Base-by-base conservation (phyloP, 2,888 invertebrate genomes). In the Tetragnatha montana region DNA sequence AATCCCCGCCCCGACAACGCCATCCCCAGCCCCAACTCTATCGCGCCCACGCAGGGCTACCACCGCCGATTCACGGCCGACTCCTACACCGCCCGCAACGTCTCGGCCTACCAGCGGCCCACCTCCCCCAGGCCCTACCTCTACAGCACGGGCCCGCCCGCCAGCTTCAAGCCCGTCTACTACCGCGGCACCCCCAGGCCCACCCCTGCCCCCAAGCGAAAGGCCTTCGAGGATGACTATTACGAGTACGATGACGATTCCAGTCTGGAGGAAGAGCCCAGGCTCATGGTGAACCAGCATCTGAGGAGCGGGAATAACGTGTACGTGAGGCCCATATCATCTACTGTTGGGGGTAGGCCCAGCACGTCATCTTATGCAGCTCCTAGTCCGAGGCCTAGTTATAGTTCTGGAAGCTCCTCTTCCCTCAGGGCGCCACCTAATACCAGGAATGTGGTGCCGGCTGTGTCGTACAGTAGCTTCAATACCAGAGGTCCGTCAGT, bases 241-340 rank as follows among this genome's bases (percentile, higher is more conserved):
- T 89, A 86, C 35, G 75, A 74, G 17, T 90, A 90, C 50, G 89
- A 90, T 10, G 86, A 90, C n/a, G 89, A 89, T 10, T 85, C 85
- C 10, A 82, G 74, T 17, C 79, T 79, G 8, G 19, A 76, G 12
- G 89, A 89, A 70, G 86, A 90, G 6, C 89, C 89, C 4, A 71
- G 74, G 12, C 19, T 90, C 60, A 87, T 90, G 86, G 78, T 86
- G 14, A 90, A 90, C 74, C 89, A 86, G 21, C 86, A 90, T 35
- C 79, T 87, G 3, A 81, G 89, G 74, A 82, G 73, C 12, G 79
- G 81, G 2, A 90, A 82, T 19, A 85, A 89, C 71, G 8, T 82
- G 22, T 90, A 90, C 19, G 86, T 90, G 0, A 86, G 89, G 35
- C 89, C 89, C 2, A 85, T 89, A 12, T 35, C 89, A n/a, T 70